These are phyloP conservation scores for Antedon mediterranea DNA, from an alignment of 53 echinoderm and acorn worm species.

Conservation along the genomic window DNA sequence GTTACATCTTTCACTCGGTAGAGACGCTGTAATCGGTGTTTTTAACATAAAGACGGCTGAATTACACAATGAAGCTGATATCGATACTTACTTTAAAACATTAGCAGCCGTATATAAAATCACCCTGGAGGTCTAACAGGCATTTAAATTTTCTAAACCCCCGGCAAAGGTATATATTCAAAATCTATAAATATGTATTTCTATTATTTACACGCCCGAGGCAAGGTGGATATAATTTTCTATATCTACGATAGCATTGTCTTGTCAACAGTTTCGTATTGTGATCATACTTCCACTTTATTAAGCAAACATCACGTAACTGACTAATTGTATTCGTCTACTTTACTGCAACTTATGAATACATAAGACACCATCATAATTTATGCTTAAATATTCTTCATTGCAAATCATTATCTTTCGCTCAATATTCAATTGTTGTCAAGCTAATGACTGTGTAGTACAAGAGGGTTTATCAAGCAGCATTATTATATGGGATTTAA, in stretches of 20 bases:
- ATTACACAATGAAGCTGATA: not conserved
- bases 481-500: too few relatives aligned
- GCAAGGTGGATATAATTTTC: not conserved
- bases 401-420: not conserved
- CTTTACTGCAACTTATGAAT: not conserved
- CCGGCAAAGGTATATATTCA: not conserved
- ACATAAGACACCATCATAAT: not conserved
- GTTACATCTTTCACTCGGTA: not conserved
- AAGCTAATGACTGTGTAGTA: not conserved
- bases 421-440: too few relatives aligned
- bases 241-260: not conserved
- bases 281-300: not conserved
- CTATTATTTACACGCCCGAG: not conserved
- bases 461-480: too few relatives aligned
- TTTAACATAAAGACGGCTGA: not conserved
- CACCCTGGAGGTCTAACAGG: not conserved
- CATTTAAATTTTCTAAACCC: not conserved
- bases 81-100: not conserved
- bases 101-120: not conserved
- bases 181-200: slow-evolving; percentile 1
- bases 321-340: not conserved
- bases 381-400: not conserved
- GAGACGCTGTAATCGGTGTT: not conserved
- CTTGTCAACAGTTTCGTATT: not conserved
- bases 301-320: not conserved